Percentiles rank a stretch among this genome's conserved stretches.
Evolutionary conservation across 2,888 invertebrate genomes (phyloP).

Genomic region (Drosophila percnosoma): DNA sequence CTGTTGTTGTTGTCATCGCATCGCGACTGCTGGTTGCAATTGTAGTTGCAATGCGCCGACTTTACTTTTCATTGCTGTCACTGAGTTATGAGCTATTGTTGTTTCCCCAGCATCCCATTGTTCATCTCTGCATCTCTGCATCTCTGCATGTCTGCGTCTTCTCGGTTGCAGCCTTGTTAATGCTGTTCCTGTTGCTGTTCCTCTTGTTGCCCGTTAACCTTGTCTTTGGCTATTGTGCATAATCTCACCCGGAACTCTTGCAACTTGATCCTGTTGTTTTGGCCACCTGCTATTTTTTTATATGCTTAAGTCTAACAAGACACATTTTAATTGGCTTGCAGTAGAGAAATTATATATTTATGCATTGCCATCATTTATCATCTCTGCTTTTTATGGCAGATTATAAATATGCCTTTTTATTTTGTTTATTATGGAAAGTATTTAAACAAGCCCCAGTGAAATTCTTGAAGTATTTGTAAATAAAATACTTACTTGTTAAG

Average conservation of each 20-base stretch:
- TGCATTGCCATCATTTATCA: background rate
- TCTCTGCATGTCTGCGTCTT: background rate
- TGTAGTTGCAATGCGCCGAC: slow-evolving; percentile 53
- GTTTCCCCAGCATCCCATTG: slow-evolving; percentile 40
- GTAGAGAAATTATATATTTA: background rate
- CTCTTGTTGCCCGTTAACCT: slow-evolving; percentile 27
- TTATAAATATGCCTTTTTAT: slow-evolving; percentile 16
- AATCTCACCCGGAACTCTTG: slow-evolving; percentile 3
- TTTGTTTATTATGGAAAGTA: slow-evolving; percentile 19
- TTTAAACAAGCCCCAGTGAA: slow-evolving; percentile 1
- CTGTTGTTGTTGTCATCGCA: background rate
- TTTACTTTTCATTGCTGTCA: slow-evolving; percentile 53
- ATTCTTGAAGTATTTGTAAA: slow-evolving; percentile 6
- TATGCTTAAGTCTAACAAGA: background rate
- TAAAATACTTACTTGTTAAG: slow-evolving; percentile 4
- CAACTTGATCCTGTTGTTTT: slow-evolving; percentile 4
- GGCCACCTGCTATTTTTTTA: background rate
- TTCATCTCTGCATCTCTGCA: background rate
- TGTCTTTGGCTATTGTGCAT: slow-evolving; percentile 10
- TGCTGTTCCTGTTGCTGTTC: background rate
- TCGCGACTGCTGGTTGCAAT: slow-evolving; percentile 21
- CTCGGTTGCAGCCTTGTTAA: background rate
- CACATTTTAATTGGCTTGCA: background rate
- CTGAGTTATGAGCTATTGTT: slow-evolving; percentile 70
- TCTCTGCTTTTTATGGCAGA: background rate